These are phyloP conservation scores for Apostichopus japonicus DNA, from an alignment of 35 echinoderm and acorn worm species.

Conservation along the genomic window DNA sequence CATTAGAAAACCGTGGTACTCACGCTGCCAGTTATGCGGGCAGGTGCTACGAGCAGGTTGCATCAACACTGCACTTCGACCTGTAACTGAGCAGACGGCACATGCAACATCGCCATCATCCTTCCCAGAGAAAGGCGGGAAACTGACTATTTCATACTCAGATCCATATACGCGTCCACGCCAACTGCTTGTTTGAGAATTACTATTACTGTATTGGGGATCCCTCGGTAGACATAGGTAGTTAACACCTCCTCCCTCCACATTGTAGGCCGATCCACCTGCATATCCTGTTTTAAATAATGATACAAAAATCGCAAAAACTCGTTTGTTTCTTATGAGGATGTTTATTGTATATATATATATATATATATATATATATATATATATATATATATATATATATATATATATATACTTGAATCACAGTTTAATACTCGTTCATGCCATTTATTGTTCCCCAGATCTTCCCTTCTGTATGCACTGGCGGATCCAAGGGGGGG, in stretches of 20 bases:
- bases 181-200: background rate
- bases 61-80: constrained; percentile 18
- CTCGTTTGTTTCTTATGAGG: too few relatives aligned
- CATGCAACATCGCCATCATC: constrained; percentile 38
- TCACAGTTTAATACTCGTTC: too few relatives aligned
- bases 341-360: too few relatives aligned
- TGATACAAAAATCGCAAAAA: too few relatives aligned
- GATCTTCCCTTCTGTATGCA: too few relatives aligned
- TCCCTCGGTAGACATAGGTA: constrained; percentile 50
- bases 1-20: constrained; percentile 66
- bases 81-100: constrained; percentile 33
- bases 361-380: too few relatives aligned
- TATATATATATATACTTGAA: too few relatives aligned
- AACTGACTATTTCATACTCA: constrained; percentile 50
- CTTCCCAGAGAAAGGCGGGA: background rate
- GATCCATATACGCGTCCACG: constrained; percentile 43
- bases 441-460: too few relatives aligned
- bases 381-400: too few relatives aligned
- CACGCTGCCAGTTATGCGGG: constrained; percentile 40
- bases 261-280: background rate
- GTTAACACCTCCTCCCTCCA: constrained; percentile 39
- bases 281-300: background rate
- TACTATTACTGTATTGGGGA: constrained; percentile 17
- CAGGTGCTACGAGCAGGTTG: constrained; percentile 52
- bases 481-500: too few relatives aligned